Percentiles rank a stretch among this genome's conserved stretches.
Evolutionary conservation across 2,113 vertebrate genomes (phyloP).

Genomic region (Butorides virescens): DNA sequence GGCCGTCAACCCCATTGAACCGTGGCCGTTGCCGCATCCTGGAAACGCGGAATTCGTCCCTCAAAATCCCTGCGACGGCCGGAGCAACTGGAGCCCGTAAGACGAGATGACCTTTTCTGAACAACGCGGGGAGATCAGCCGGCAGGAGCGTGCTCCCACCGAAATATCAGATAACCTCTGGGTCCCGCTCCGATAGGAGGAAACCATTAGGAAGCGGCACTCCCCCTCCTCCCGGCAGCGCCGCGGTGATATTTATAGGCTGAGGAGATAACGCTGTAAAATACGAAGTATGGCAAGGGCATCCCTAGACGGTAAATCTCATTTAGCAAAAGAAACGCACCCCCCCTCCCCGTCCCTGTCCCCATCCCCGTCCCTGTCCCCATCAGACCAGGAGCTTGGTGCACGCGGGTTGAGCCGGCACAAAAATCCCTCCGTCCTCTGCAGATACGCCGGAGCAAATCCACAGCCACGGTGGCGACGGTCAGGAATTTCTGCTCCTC

Average conservation of each 20-base stretch:
- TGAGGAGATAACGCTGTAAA: background rate
- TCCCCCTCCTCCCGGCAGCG: background rate
- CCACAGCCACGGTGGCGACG: fast-evolving
- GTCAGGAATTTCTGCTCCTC: background rate
- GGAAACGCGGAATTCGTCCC: background rate
- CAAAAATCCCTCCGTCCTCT: background rate
- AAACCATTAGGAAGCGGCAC: background rate
- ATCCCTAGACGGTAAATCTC: background rate
- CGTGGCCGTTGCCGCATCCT: background rate
- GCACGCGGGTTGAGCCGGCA: background rate
- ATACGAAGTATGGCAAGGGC: background rate
- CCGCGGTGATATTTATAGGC: background rate
- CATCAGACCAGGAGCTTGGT: background rate
- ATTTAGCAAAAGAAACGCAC: background rate
- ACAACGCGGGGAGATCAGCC: background rate
- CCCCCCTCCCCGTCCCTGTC: background rate
- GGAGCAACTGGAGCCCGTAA: background rate
- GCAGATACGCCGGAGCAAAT: fast-evolving
- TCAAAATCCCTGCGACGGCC: fast-evolving
- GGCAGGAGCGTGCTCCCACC: background rate
- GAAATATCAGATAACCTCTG: background rate
- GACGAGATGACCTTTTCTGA: background rate
- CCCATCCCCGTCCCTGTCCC: too few species aligned
- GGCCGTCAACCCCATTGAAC: fast-evolving
- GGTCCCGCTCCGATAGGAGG: background rate